Conservation (phyloP, 2,113 vertebrate species). For the Nesoenas mayeri region DNA sequence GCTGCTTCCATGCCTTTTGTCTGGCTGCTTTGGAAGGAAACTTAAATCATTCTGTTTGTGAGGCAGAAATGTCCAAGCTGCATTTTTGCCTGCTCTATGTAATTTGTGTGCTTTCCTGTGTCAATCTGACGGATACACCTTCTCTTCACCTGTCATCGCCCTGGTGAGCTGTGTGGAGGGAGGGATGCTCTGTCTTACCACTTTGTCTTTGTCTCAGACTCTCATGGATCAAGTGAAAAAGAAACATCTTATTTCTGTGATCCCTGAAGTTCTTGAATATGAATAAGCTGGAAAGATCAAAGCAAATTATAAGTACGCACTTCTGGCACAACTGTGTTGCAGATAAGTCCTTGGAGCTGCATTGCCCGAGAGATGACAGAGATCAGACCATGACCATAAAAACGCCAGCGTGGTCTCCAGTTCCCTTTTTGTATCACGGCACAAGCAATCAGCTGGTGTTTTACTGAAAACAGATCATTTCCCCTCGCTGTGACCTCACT, state of each 20-base stretch:
- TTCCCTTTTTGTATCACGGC: neutral
- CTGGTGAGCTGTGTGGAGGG: neutral
- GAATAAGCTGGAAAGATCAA: neutral
- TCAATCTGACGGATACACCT: neutral
- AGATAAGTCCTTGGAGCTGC: neutral
- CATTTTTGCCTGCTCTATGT: neutral
- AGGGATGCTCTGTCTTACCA: neutral
- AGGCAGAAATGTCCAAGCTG: neutral
- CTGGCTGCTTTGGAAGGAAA: neutral
- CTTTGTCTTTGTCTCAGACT: neutral
- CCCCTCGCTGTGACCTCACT: rapidly evolving
- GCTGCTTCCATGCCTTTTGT: neutral
- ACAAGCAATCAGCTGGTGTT: neutral
- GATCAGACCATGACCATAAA: neutral
- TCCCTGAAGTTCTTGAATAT: neutral
- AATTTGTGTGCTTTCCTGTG: neutral
- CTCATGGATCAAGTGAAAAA: neutral
- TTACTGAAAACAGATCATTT: neutral
- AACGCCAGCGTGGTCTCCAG: neutral
- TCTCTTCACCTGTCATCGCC: neutral
- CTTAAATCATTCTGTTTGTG: neutral
- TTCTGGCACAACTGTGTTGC: neutral
- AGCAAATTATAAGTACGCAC: neutral
- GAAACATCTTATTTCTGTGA: neutral
- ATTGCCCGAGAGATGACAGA: neutral